Percentiles rank a stretch among this genome's conserved stretches.
Conservation (phyloP, 2,113 vertebrate genomes). For the Seriola aureovittata region DNA sequence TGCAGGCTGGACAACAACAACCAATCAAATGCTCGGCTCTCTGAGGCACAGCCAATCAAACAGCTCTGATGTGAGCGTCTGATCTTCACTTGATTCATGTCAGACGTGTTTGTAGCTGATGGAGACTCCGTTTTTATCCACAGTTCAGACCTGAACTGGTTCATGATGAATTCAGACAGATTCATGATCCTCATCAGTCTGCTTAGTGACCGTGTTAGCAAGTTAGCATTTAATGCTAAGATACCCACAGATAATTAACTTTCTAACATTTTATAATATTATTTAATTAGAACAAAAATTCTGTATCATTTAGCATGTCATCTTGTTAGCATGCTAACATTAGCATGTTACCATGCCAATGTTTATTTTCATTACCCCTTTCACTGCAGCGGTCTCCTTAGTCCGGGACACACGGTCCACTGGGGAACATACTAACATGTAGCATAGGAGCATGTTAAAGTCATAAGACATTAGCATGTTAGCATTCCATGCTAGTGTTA, state of each 20-base stretch:
- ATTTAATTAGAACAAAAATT: no score
- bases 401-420: no score
- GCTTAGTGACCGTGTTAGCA: no score
- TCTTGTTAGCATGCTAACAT: background rate
- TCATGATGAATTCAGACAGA: no score
- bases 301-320: background rate
- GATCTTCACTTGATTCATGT: constrained; percentile 57
- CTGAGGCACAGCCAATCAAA: constrained; percentile 34
- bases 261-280: no score
- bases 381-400: background rate
- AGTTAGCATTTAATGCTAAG: no score
- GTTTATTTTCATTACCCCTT: background rate
- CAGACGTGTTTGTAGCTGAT: background rate
- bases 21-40: constrained; percentile 23
- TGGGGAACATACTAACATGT: background rate
- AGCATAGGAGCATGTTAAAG: background rate
- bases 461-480: background rate
- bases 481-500: background rate
- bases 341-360: background rate
- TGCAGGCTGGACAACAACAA: background rate
- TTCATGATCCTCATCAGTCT: no score
- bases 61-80: background rate
- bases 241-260: no score
- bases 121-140: background rate
- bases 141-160: no score